Evolutionary conservation across 2,113 vertebrate species (phyloP).

Genomic region (Spilogale gracilis): DNA sequence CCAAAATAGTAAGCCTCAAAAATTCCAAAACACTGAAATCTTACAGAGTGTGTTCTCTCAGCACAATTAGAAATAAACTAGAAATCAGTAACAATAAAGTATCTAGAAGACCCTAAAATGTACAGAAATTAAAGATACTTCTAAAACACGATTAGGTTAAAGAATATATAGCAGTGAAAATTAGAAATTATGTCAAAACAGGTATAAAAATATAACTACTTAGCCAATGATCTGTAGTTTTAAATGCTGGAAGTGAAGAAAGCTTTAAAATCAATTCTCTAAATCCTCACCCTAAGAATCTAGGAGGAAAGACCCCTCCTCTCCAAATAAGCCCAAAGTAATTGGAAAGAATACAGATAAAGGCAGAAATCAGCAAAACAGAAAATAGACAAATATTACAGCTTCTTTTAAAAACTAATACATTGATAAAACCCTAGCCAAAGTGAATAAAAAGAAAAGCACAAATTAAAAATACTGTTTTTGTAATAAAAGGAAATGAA

Average conservation of each 20-base stretch:
- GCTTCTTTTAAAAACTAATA: not conserved
- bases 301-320: too few species aligned
- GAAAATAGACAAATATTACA: not conserved
- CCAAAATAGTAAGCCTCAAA: not conserved
- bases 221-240: not conserved
- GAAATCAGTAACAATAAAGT: not conserved
- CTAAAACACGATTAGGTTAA: not conserved
- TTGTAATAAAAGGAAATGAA: not conserved
- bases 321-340: not conserved
- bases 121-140: not conserved
- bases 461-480: not conserved
- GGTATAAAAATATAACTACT: not conserved
- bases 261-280: conserved; percentile 28
- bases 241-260: not conserved
- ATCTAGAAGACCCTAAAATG: not conserved
- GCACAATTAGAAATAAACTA: not conserved
- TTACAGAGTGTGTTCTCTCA: not conserved
- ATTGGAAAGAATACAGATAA: not conserved
- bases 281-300: not conserved
- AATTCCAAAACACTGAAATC: not conserved
- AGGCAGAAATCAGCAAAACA: not conserved
- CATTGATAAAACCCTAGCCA: not conserved
- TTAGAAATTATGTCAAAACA: not conserved
- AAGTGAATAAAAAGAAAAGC: not conserved
- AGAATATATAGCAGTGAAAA: not conserved